Evolutionary conservation across 2,113 vertebrate genomes (phyloP).

Genomic region (Physeter macrocephalus): DNA sequence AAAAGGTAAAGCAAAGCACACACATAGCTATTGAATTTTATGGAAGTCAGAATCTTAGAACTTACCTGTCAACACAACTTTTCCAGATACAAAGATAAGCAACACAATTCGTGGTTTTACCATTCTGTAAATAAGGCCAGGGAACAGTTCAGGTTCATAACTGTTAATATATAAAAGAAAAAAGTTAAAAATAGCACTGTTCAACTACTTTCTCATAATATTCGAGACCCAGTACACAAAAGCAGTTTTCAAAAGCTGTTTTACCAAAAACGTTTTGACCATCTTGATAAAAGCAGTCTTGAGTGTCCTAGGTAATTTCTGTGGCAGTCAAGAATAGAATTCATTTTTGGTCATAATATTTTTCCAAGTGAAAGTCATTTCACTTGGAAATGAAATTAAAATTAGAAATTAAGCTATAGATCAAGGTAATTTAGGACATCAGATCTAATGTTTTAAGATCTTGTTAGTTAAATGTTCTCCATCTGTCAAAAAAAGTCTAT

Average conservation of each 20-base stretch:
- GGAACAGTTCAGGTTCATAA: conserved; percentile 97
- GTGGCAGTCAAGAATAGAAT: background rate
- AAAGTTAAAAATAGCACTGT: conserved; percentile 15
- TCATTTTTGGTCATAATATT: background rate
- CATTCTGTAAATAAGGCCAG: conserved; percentile 98
- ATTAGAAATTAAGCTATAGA: background rate
- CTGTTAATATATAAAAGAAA: conserved; percentile 77
- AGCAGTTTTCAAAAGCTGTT: background rate
- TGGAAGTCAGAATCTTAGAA: background rate
- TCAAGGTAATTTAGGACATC: background rate
- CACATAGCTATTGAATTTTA: background rate
- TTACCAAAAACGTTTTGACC: background rate
- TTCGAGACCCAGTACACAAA: background rate
- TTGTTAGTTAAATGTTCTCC: background rate
- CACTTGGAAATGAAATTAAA: no score
- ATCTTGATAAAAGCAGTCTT: background rate
- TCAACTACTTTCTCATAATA: background rate
- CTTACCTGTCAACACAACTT: conserved; percentile 96
- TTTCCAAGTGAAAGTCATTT: background rate
- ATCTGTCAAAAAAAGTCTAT: background rate
- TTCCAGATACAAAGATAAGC: conserved; percentile 97
- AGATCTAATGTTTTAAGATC: background rate
- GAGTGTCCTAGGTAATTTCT: background rate
- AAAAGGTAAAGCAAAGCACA: conserved; percentile 13
- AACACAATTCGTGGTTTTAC: conserved; percentile 96